phyloP scores from a whole-genome alignment of 2,888 invertebrate genomes.

The Carpatolechia fugitivella region DNA sequence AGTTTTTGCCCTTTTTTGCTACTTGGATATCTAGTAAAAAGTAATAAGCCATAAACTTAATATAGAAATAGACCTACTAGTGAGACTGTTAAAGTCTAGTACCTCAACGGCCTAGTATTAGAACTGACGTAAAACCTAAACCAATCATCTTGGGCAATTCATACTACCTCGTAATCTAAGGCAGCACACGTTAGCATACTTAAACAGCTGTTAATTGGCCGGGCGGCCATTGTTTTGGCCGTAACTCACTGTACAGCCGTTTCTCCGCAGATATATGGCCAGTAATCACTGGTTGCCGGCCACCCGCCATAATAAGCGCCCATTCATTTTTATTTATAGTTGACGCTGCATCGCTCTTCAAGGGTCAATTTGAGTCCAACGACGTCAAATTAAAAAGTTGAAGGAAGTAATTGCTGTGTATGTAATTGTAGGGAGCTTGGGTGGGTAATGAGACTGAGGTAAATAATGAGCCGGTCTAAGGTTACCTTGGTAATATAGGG shows the following conservation, averaged over 20 bases:
- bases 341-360: constrained; percentile 10
- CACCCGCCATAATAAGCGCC: constrained; percentile 22
- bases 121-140: neutral
- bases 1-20: no score
- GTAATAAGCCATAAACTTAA: no score
- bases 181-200: constrained; percentile 14
- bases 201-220: constrained; percentile 37
- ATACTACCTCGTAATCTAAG: constrained; percentile 7
- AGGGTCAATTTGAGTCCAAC: neutral
- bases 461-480: neutral
- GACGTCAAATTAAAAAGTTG: constrained; percentile 11
- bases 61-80: no score
- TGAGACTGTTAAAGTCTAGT: neutral
- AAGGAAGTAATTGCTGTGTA: constrained; percentile 7
- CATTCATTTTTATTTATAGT: constrained; percentile 16
- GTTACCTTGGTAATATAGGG: neutral
- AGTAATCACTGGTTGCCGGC: constrained; percentile 38
- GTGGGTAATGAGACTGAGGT: neutral
- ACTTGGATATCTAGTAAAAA: no score
- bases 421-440: constrained; percentile 5
- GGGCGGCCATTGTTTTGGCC: constrained; percentile 34
- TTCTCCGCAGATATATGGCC: constrained; percentile 39
- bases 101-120: neutral
- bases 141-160: constrained; percentile 7
- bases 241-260: constrained; percentile 26